Evolutionary conservation across 2,888 invertebrate species (phyloP), one percentile per base, ranked within the genome.

Genomic region (Dinocampus coccinellae): DNA sequence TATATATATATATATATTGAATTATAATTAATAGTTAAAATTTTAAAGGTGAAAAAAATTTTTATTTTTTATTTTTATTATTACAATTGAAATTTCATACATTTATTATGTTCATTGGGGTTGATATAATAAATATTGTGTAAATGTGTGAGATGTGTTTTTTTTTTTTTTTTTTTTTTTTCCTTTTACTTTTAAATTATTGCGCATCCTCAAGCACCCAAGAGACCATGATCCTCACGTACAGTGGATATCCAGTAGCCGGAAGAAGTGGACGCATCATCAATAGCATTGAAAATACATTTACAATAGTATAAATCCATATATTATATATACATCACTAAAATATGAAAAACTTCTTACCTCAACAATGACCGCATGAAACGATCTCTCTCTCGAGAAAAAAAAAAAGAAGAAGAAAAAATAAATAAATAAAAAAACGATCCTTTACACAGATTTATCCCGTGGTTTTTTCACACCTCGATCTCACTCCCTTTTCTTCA

Each of bases 391-490:
- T n/a, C n/a, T n/a, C n/a, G n/a, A n/a, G n/a, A n/a, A n/a, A n/a
- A n/a, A n/a, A n/a, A n/a, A n/a, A n/a, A n/a, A n/a, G n/a, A n/a
- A n/a, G n/a, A n/a, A n/a, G n/a, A n/a, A n/a, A n/a, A n/a, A n/a
- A n/a, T n/a, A n/a, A n/a, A n/a, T n/a, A n/a, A n/a, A n/a, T n/a
- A n/a, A n/a, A 82, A 83, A 83, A 80, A 84, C 16, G 84, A 86
- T 84, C 79, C 81, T 64, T 62, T 71, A 69, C 70, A 76, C 79
- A 81, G 84, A 83, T 84, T 84, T 83, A 72, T 52, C 77, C 79
- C 83, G 78, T 81, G 81, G 78, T 81, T 82, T 71, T 58, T 86
- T 86, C 84, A 85, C 87, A 84, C 87, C 86, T 86, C 82, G 78
- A 29, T 42, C 22, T 34, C 47, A 39, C 36, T 57, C 39, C 57